These are phyloP conservation scores for Sternarchorhynchus goeldii DNA, from an alignment of 2,797 vertebrate genomes.

Conservation along the genomic window DNA sequence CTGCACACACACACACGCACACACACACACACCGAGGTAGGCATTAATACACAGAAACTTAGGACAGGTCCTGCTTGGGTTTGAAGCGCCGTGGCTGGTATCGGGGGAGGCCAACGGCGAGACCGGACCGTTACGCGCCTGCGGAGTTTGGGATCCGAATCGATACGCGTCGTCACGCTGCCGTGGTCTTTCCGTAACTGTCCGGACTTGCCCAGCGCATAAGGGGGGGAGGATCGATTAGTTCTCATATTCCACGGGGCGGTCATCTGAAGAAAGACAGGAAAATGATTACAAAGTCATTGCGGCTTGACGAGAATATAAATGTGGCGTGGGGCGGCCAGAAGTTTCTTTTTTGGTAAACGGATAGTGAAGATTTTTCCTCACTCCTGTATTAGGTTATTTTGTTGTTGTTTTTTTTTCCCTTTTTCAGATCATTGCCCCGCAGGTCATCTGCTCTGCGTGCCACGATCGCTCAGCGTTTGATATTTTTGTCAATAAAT, in stretches of 20 bases:
- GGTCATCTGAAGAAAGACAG: constrained; percentile 51
- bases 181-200: constrained; percentile 59
- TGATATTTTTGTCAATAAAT: constrained; percentile 81
- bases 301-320: constrained; percentile 63
- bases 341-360: constrained; percentile 61
- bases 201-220: constrained; percentile 56
- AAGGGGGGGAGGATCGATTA: constrained; percentile 67
- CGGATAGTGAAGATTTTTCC: constrained; percentile 65
- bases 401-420: constrained; percentile 49
- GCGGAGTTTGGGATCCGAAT: constrained; percentile 47
- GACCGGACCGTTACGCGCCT: not conserved
- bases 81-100: too few relatives aligned
- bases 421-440: constrained; percentile 75
- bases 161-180: constrained; percentile 59
- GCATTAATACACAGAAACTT: not conserved
- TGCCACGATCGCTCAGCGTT: constrained; percentile 72
- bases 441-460: constrained; percentile 70
- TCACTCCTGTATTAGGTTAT: not conserved
- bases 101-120: too few relatives aligned
- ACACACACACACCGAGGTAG: not conserved
- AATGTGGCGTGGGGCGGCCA: constrained; percentile 59
- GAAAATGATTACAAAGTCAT: constrained; percentile 64
- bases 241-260: constrained; percentile 62
- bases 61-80: not conserved
- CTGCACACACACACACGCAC: not conserved